phyloP scores from a whole-genome alignment of 1,140 invertebrate genomes.

The Drosophila nebulosa region DNA sequence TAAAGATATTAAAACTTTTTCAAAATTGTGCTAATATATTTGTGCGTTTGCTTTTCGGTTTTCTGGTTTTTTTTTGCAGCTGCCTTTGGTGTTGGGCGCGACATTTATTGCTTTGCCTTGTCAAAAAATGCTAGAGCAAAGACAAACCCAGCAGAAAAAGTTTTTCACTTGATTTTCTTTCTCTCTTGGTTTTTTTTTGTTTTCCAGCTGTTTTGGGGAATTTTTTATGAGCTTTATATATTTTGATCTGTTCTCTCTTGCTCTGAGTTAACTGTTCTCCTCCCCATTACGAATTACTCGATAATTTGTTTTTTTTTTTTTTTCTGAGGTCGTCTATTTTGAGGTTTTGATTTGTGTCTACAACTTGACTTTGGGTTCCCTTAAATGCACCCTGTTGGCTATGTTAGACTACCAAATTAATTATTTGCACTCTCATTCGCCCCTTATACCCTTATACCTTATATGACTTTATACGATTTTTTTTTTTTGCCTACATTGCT shows the following conservation, averaged over 20 bases:
- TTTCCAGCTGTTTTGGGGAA: constrained; percentile 33
- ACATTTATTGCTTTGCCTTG: constrained; percentile 71
- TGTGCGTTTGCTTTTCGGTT: constrained; percentile 20
- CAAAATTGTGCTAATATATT: constrained; percentile 17
- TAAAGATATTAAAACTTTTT: constrained; percentile 77
- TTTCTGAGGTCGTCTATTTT: constrained; percentile 31
- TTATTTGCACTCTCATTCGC: too few relatives aligned
- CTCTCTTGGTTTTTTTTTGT: neutral
- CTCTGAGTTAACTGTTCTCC: neutral
- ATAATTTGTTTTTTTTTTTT: constrained; percentile 56
- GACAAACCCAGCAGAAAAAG: constrained; percentile 36
- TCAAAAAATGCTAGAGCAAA: constrained; percentile 36
- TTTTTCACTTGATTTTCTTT: constrained; percentile 48
- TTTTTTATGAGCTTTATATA: constrained; percentile 66
- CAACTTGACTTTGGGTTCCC: constrained; percentile 28
- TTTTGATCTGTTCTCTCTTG: constrained; percentile 45
- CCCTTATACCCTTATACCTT: too few relatives aligned
- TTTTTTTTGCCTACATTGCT: neutral
- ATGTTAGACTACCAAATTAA: too few relatives aligned
- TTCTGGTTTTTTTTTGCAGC: constrained; percentile 41
- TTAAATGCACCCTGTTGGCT: neutral
- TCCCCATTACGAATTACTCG: neutral
- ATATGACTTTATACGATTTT: too few relatives aligned
- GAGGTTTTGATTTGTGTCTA: constrained; percentile 42
- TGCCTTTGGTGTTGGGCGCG: constrained; percentile 49